Percentiles rank a stretch among this genome's conserved stretches.
Conservation (phyloP, 2,797 vertebrate species). For the Sorex maritimensis region DNA sequence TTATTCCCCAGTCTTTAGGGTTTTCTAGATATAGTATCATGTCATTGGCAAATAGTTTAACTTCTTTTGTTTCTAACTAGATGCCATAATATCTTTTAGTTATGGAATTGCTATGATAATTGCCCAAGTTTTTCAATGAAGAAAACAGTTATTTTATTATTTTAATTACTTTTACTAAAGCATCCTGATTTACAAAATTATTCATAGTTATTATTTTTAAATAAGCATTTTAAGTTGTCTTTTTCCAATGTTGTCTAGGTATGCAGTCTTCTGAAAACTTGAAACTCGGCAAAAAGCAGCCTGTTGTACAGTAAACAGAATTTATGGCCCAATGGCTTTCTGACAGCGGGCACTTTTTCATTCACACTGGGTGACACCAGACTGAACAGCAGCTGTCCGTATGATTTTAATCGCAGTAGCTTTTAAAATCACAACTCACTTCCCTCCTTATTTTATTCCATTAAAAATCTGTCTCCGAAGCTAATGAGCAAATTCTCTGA, state of each 20-base stretch:
- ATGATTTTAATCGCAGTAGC: constrained; percentile 76
- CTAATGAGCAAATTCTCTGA: constrained; percentile 77
- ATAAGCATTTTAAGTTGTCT: background rate
- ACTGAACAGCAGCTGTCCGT: constrained; percentile 81
- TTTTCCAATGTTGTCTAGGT: background rate
- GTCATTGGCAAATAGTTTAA: too few species aligned
- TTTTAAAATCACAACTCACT: constrained; percentile 73
- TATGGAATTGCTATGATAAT: background rate
- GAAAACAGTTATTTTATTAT: constrained; percentile 2
- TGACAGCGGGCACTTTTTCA: constrained; percentile 70
- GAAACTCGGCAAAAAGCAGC: constrained; percentile 16
- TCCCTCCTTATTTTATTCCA: constrained; percentile 65
- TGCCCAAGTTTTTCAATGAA: constrained; percentile 61
- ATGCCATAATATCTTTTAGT: too few species aligned
- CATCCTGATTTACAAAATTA: too few species aligned
- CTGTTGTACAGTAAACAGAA: constrained; percentile 75
- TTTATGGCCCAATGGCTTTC: constrained; percentile 68
- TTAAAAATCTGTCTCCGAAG: constrained; percentile 75
- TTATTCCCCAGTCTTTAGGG: too few species aligned
- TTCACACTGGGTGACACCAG: constrained; percentile 60
- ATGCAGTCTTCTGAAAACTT: constrained; percentile 20
- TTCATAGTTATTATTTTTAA: constrained; percentile 30
- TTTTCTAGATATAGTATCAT: too few species aligned
- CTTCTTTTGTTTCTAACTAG: too few species aligned
- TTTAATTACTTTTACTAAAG: too few species aligned